Evolutionary conservation across 2,113 vertebrate genomes (phyloP).

Genomic region (Panurus biarmicus): DNA sequence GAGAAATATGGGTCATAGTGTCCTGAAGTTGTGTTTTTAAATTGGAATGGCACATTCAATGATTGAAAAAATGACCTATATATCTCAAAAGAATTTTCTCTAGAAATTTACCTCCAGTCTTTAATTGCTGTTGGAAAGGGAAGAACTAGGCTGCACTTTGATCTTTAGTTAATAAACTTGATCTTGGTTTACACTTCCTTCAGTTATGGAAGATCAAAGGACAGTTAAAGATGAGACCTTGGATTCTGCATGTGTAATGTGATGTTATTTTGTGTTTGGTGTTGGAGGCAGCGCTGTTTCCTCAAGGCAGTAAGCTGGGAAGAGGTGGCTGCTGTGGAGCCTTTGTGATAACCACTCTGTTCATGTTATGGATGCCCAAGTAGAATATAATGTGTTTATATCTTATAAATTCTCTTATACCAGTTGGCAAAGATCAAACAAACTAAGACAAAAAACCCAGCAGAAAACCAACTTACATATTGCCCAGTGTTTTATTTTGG

Average conservation of each 20-base stretch:
- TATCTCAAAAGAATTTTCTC: background rate
- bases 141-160: slow-evolving; percentile 33
- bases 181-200: slow-evolving; percentile 46
- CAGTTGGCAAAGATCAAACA: background rate
- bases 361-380: background rate
- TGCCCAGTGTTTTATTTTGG: background rate
- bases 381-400: background rate
- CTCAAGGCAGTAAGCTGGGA: background rate
- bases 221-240: background rate
- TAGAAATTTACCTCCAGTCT: background rate
- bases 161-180: slow-evolving; percentile 18
- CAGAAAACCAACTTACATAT: background rate
- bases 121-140: slow-evolving; percentile 32
- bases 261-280: background rate
- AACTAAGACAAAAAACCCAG: background rate
- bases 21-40: background rate
- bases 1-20: background rate
- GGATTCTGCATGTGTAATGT: slow-evolving; percentile 2
- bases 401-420: background rate
- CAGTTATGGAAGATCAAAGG: slow-evolving; percentile 33
- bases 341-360: background rate
- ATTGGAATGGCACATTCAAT: background rate
- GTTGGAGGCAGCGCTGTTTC: background rate
- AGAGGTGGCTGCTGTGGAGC: background rate
- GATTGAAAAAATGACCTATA: background rate